A percentile compares a stretch with the other conserved stretches of the same genome.
Evolutionary conservation across 2,113 vertebrate genomes (phyloP).

Genomic region (Odobenus rosmarus): DNA sequence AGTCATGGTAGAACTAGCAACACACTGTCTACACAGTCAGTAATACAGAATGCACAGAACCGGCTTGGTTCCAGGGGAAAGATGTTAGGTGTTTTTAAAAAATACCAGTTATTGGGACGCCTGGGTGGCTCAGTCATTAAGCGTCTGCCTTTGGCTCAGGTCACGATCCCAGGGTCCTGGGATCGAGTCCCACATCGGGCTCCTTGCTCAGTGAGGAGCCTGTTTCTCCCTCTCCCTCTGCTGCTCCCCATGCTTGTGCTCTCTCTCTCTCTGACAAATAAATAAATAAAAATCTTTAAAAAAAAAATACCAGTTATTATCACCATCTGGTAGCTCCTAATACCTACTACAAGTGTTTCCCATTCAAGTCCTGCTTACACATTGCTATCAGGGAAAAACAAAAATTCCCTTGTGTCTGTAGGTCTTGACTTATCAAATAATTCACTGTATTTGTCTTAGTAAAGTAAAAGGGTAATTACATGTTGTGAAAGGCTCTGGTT

Average conservation of each 20-base stretch:
- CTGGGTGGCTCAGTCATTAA: too few species aligned
- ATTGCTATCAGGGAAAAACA: neutral
- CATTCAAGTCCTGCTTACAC: neutral
- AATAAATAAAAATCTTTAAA: too few species aligned
- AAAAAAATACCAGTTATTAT: neutral
- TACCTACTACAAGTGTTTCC: neutral
- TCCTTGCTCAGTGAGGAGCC: too few species aligned
- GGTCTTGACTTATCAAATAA: neutral
- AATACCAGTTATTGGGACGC: neutral
- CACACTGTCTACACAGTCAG: neutral
- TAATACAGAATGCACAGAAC: neutral
- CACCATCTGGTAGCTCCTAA: neutral
- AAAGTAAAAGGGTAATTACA: conserved; percentile 5
- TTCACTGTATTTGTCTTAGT: neutral
- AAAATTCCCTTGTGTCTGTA: neutral
- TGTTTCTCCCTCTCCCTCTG: too few species aligned
- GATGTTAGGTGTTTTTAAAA: neutral
- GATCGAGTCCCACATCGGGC: too few species aligned
- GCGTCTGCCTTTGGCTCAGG: too few species aligned
- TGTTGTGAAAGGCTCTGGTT: conserved; percentile 12
- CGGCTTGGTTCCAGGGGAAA: neutral
- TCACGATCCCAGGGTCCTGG: too few species aligned
- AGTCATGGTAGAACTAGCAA: neutral
- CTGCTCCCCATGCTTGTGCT: too few species aligned
- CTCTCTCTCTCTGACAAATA: too few species aligned